Evolutionary conservation across 2,113 vertebrate genomes (phyloP).

Genomic region (Nesogale talazaci): DNA sequence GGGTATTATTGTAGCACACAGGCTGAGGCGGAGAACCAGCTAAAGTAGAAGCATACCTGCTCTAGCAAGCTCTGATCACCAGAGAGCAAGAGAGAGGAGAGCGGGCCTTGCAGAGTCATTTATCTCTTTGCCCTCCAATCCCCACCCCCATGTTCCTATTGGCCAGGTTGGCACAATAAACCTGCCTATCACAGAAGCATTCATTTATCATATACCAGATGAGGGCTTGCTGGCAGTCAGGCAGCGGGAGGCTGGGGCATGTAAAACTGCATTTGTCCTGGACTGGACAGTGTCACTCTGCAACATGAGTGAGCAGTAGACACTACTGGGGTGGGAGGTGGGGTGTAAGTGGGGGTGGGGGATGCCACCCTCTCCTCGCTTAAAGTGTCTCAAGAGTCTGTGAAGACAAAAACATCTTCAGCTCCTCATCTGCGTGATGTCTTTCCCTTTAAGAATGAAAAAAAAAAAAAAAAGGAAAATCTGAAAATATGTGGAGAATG

Average conservation of each 20-base stretch:
- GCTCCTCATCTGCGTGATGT: background rate
- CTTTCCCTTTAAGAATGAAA: conserved; percentile 64
- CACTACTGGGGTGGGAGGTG: no score
- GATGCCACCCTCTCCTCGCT: background rate
- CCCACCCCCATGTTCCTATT: no score
- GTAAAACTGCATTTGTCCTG: conserved; percentile 58
- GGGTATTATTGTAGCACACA: no score
- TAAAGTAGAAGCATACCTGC: no score
- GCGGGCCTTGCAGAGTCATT: no score
- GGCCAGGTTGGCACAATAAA: no score
- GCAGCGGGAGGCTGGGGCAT: background rate
- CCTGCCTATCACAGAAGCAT: background rate
- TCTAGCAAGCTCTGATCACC: no score
- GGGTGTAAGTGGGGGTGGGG: no score
- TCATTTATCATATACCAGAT: conserved; percentile 48
- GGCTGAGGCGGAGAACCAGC: no score
- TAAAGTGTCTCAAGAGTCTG: background rate
- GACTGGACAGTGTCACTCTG: conserved; percentile 67
- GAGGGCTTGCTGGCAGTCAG: conserved; percentile 40
- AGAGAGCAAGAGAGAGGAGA: no score
- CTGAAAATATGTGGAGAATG: conserved; percentile 22
- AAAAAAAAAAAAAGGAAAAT: background rate
- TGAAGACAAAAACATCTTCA: background rate
- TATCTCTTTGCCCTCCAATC: no score
- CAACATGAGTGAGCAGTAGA: conserved; percentile 52